Evolutionary conservation across 2,888 invertebrate genomes (phyloP), one percentile per base, ranked within the genome.

Genomic region (Drosophila anceps): DNA sequence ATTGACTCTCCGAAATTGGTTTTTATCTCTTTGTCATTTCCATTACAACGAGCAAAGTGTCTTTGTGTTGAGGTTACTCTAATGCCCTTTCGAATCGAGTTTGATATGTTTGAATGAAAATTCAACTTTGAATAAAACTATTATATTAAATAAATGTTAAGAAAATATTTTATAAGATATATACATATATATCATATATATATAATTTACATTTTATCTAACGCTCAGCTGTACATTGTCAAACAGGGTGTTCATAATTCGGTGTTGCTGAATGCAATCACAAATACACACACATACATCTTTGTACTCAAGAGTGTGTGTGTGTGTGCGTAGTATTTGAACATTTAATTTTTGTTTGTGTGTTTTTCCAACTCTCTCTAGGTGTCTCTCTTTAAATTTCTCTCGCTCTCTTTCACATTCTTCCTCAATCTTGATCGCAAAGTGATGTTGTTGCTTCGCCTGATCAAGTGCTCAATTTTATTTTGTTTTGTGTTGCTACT

Each of bases 381-480:
- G n/a, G n/a, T 31, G 7, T 2, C 39, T n/a, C 43, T 29, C 54
- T 58, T 60, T 61, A 31, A 54, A 41, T 39, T 44, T 35, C 39
- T 58, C 33, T 41, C 35, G 50, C 39, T 39, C 27, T 44, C 59
- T 39, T 44, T 33, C 24, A 13, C 31, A 61, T 54, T 69, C 58
- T 54, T 27, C 39, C 33, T 44, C 50, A 44, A 57, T 60, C 57
- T 73, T 59, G 27, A 24, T 29, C 48, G 24, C n/a, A 46, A 46
- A 15, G 20, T 44, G 43, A 54, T 59, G 18, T 58, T 53, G 61
- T 61, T 63, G 63, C 60, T 64, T 44, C 69, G 69, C 65, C 66
- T 76, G 86, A 90, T 86, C 90, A 88, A 86, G 88, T 86, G 88
- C 90, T 82, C 88, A 87, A 88, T 88, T 90, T 76, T 82, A 74